Evolutionary conservation across 2,113 vertebrate genomes (phyloP), one percentile per base, ranked within the genome.

Genomic region (Corythornis cristatus): DNA sequence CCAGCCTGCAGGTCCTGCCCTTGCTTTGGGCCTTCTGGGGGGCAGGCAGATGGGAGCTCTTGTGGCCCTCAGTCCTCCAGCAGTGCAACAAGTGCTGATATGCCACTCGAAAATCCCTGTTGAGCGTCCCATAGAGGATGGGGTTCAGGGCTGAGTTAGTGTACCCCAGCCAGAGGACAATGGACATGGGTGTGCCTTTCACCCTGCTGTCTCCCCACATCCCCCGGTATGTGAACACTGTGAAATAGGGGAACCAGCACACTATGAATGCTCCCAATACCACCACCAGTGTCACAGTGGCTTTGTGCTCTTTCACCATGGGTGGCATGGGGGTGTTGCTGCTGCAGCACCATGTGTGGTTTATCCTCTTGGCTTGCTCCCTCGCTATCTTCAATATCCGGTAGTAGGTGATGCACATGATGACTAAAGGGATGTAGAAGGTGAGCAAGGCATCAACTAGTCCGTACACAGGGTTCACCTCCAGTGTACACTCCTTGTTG

Each of bases 221-320:
- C 19, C 99, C 98, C 11, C 97, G 97, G 94, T 97, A 99, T 0
- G 95, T 98, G 66, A 99, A 99, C 23, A 97, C 98, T 1, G 98
- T 99, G 94, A 99, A 99, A 95, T 99, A 99, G 22, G 99, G 99
- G 80, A 99, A 98, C 99, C 99, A 99, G 96, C 99, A 99, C 70
- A 99, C 71, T 31, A 99, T 84, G 91, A 99, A 99, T 0, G 98
- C 99, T 9, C 99, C 99, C 96, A 99, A 96, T n/a, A 99, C 98
- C 9, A 98, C 98, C 0, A 98, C 99, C 68, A 99, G 97, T 0
- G 99, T 99, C 90, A 99, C 95, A 0, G 98, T 99, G 82, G 99
- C 99, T 96, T 99, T 99, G 98, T 99, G 99, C 74, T 99, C 99
- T 15, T 97, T 96, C 74, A 98, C 93, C 29, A 97, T 96, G 89